Evolutionary conservation across 2,888 invertebrate species (phyloP).

Genomic region (Calameuta idolon): DNA sequence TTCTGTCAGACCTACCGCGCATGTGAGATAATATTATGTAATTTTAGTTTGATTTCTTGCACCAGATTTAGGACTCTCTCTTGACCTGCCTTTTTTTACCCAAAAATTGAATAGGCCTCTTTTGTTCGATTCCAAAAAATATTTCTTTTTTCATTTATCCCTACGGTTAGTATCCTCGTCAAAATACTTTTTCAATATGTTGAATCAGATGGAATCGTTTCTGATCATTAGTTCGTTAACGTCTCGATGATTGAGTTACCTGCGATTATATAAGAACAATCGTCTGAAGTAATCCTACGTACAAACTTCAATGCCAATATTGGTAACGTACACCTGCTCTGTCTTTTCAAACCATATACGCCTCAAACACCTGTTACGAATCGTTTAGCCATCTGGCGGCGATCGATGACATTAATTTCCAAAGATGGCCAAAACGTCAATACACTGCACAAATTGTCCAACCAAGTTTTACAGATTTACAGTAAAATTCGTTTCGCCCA

Average conservation of each 20-base stretch:
- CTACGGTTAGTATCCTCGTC: not conserved
- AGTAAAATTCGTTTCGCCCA: not conserved
- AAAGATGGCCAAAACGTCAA: not conserved
- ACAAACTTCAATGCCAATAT: not conserved
- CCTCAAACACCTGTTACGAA: not conserved
- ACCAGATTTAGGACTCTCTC: no score
- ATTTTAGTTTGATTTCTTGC: no score
- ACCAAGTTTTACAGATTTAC: not conserved
- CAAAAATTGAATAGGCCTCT: no score
- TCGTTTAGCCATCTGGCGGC: not conserved
- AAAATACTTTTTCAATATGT: not conserved
- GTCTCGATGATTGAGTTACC: not conserved
- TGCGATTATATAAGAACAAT: not conserved
- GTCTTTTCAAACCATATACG: not conserved
- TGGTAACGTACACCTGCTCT: not conserved
- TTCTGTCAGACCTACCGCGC: not conserved
- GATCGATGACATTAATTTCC: not conserved
- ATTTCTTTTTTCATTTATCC: not conserved
- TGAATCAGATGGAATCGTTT: not conserved
- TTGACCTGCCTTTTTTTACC: no score
- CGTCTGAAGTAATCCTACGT: not conserved
- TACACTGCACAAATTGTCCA: not conserved
- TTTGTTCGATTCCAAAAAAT: not conserved
- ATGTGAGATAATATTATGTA: no score
- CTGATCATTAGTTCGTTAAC: not conserved